Percentiles rank a stretch among this genome's conserved stretches.
Conservation (phyloP, 37 sponge, comb jelly and placozoan species). For the Lycopodina hypogea region DNA sequence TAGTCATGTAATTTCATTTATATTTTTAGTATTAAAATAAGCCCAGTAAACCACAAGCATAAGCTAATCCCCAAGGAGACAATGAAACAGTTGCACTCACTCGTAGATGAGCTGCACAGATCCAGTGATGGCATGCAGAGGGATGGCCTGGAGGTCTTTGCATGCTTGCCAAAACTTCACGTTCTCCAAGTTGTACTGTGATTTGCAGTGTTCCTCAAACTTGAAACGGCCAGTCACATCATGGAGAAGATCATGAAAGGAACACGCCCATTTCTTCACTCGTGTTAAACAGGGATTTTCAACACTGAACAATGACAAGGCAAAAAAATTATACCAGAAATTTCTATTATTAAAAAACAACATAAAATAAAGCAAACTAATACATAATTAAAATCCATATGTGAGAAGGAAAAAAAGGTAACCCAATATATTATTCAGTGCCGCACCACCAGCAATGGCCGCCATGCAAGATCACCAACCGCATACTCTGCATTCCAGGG, state of each 20-base stretch:
- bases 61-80: too few relatives aligned
- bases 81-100: slow-evolving; percentile 15
- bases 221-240: slow-evolving; percentile 64
- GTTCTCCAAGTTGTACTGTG: slow-evolving; percentile 64
- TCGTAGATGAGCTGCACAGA: slow-evolving; percentile 63
- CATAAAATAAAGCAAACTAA: too few relatives aligned
- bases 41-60: too few relatives aligned
- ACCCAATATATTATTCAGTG: too few relatives aligned
- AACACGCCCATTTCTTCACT: slow-evolving; percentile 63
- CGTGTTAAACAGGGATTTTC: slow-evolving; percentile 36
- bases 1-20: too few relatives aligned
- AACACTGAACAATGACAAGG: slow-evolving; percentile 23
- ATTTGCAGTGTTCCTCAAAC: slow-evolving; percentile 70
- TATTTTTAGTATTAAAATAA: too few relatives aligned
- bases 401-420: not conserved
- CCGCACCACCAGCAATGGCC: too few relatives aligned
- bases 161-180: slow-evolving; percentile 77
- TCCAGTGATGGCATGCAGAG: slow-evolving; percentile 34
- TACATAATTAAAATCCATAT: too few relatives aligned
- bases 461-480: too few relatives aligned
- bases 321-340: too few relatives aligned
- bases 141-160: slow-evolving; percentile 59
- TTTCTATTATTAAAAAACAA: too few relatives aligned
- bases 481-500: too few relatives aligned
- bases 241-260: slow-evolving; percentile 54